Evolutionary conservation across 1,140 invertebrate species (phyloP).

Genomic region (Scaptomyza hsui): DNA sequence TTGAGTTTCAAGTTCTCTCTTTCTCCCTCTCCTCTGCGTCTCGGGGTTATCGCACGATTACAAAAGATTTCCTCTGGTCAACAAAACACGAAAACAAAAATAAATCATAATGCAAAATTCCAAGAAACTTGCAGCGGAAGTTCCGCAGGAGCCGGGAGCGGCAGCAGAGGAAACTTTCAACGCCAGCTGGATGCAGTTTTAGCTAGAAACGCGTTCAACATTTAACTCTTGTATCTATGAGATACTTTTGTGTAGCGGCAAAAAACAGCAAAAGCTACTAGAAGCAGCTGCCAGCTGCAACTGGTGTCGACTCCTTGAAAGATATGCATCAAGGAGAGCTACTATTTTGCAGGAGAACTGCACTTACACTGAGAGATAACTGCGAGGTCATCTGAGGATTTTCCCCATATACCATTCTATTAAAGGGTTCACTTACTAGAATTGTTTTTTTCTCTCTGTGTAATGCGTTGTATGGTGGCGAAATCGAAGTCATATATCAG

Average conservation of each 20-base stretch:
- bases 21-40: conserved; percentile 52
- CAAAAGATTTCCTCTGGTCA: conserved; percentile 79
- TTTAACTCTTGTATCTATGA: conserved; percentile 71
- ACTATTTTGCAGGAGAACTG: not conserved
- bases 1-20: conserved; percentile 76
- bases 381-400: no score
- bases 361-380: conserved; percentile 4
- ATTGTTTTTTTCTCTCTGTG: conserved; percentile 15
- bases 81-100: conserved; percentile 2
- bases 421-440: no score
- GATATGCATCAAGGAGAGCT: conserved; percentile 10
- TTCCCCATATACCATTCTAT: no score
- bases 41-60: conserved; percentile 78
- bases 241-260: conserved; percentile 43
- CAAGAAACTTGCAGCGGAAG: conserved; percentile 68
- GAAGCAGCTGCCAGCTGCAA: conserved; percentile 43
- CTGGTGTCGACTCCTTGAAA: conserved; percentile 11
- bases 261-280: conserved; percentile 1
- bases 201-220: conserved; percentile 16
- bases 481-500: conserved; percentile 70
- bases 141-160: conserved; percentile 47
- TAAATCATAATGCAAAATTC: conserved; percentile 32
- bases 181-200: conserved; percentile 18
- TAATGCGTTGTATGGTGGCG: not conserved
- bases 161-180: conserved; percentile 1